Evolutionary conservation across 2,113 vertebrate genomes (phyloP), one percentile per base, ranked within the genome.

Genomic region (Callipepla californica): DNA sequence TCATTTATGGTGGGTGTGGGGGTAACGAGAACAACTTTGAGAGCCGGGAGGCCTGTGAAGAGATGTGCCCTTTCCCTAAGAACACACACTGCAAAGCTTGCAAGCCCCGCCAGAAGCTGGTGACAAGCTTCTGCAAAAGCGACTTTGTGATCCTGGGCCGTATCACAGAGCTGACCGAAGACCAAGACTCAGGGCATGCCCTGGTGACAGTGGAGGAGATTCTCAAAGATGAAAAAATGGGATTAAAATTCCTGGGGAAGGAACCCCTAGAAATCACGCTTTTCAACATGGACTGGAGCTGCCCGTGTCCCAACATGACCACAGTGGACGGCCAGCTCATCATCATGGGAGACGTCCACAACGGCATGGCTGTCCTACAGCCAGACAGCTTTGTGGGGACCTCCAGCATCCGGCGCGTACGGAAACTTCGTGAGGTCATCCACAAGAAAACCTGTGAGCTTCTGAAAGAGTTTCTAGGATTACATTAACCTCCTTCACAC

Each of bases 181-280:
- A 99, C 87, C 98, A 98, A 17, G 98, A 98, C 89, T 98, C 98
- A 0, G 99, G 99, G 14, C 98, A 98, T 0, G 99, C 99, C 28
- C 97, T 99, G 22, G 98, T 99, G 92, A 98, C 96, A 0, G 98
- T 99, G 93, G 99, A 99, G 7, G 99, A 99, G 96, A 98, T 99
- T 51, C 97, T 99, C 16, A 99, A 99, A 91, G 99, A 99, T 4
- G 99, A 99, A 90, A 99, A 99, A 98, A 99, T 99, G 99, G 99
- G 99, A 59, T 98, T 99, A 73, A 98, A 98, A 89, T 99, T 99
- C 97, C 97, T 99, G 78, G 99, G 99, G 77, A 98, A 95, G 86
- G 98, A 99, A 88, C 99, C 99, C 0, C 97, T 99, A 20, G 99
- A 99, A 96, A 98, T 99, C 94, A 99, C 99, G 0, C 98, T 99